Conservation (phyloP, 2,113 vertebrate species). For the Ceyx margarethae region DNA sequence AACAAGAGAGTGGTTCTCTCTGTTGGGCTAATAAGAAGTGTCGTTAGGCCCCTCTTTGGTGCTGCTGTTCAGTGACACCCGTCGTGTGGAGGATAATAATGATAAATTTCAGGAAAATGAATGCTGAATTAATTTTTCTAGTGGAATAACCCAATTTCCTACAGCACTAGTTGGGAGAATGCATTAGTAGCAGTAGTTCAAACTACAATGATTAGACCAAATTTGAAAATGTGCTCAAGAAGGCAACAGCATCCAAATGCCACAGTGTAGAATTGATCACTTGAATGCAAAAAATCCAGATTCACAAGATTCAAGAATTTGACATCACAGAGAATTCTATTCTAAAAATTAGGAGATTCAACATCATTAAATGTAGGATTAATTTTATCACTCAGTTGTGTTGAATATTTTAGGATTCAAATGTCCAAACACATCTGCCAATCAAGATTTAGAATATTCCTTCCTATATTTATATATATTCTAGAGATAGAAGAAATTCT, state of each 20-base stretch:
- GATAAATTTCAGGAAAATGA: constrained; percentile 21
- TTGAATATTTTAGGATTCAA: neutral
- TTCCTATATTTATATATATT: neutral
- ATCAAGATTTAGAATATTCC: neutral
- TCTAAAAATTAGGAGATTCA: neutral
- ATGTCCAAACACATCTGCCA: neutral
- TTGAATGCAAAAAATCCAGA: neutral
- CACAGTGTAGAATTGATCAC: neutral
- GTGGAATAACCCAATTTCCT: constrained; percentile 24
- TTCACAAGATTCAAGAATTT: neutral
- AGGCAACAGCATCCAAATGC: neutral
- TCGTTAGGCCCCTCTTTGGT: neutral
- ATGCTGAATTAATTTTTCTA: constrained; percentile 13
- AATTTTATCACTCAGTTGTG: neutral
- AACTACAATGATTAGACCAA: neutral
- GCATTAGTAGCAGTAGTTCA: neutral
- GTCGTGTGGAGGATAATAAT: neutral
- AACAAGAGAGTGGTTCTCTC: neutral
- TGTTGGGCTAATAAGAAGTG: constrained; percentile 1
- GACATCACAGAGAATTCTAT: neutral
- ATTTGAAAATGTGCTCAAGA: neutral
- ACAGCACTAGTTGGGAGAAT: neutral
- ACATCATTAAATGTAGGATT: constrained; percentile 30
- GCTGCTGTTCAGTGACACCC: neutral
- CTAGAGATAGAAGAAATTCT: neutral